A percentile compares a stretch with the other conserved stretches of the same genome.
phyloP scores from a whole-genome alignment of 2,888 invertebrate genomes.

The Drosophila testacea region DNA sequence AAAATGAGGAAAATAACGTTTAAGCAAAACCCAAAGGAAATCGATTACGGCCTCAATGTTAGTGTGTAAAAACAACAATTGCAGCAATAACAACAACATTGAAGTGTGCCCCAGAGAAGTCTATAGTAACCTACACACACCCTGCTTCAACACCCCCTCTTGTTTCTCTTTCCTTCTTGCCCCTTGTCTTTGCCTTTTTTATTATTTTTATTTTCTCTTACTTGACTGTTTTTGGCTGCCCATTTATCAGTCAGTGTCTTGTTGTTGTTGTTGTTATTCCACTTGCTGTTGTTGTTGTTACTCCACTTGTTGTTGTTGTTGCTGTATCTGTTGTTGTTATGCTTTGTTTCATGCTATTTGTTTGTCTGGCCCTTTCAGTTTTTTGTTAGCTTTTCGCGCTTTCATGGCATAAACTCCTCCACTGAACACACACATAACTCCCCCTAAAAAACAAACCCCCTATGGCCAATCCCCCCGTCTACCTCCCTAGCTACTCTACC shows the following conservation, averaged over 20 bases:
- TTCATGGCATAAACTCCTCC: constrained; percentile 39
- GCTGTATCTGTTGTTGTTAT: constrained; percentile 31
- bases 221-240: constrained; percentile 48
- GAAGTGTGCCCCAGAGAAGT: constrained; percentile 56
- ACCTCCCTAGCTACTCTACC: neutral
- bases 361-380: constrained; percentile 41
- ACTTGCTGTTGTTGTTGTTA: constrained; percentile 24
- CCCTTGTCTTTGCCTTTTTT: constrained; percentile 1
- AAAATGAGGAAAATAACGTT: constrained; percentile 13
- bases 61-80: constrained; percentile 46
- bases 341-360: constrained; percentile 47
- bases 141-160: constrained; percentile 2
- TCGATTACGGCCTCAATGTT: constrained; percentile 38
- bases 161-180: neutral
- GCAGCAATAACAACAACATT: constrained; percentile 43
- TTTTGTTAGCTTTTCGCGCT: constrained; percentile 74
- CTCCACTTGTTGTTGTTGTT: constrained; percentile 27
- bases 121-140: constrained; percentile 11
- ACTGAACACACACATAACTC: neutral
- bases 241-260: constrained; percentile 68
- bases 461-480: neutral
- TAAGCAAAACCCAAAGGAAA: constrained; percentile 30
- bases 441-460: neutral
- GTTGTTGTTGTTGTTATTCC: constrained; percentile 10
- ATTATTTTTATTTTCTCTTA: constrained; percentile 22